Evolutionary conservation across 1,140 invertebrate genomes (phyloP).

Genomic region (Pachypeltis micranthus): DNA sequence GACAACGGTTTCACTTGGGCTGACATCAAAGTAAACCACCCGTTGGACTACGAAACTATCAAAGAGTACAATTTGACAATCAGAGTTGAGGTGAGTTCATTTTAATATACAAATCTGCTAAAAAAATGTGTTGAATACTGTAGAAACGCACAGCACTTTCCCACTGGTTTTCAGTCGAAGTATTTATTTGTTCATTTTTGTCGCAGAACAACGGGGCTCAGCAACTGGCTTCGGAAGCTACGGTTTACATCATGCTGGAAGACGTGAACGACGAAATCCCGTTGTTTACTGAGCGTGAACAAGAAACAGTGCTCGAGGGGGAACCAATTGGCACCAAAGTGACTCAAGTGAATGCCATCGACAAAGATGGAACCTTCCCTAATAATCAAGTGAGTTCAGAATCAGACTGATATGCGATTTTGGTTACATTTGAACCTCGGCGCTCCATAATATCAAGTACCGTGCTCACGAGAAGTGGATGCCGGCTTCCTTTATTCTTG

Average conservation of each 20-base stretch:
- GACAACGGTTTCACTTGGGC: conserved; percentile 86
- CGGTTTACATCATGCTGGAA: conserved; percentile 83
- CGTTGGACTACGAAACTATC: conserved; percentile 86
- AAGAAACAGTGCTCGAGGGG: conserved; percentile 86
- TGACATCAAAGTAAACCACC: conserved; percentile 91
- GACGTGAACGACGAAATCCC: conserved; percentile 96
- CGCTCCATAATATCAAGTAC: no score
- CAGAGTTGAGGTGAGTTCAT: conserved; percentile 70
- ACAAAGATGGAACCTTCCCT: conserved; percentile 89
- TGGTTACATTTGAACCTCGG: no score
- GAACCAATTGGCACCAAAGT: conserved; percentile 89
- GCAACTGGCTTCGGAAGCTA: conserved; percentile 86
- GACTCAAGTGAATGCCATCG: conserved; percentile 89
- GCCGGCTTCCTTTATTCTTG: no score
- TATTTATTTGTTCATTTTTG: conserved; percentile 19
- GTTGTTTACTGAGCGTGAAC: conserved; percentile 83
- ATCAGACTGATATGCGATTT: no score
- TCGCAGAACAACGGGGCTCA: conserved; percentile 86
- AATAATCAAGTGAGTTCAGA: conserved; percentile 69
- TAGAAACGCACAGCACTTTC: no score
- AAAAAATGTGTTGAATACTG: conserved; percentile 4
- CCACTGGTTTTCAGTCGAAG: no score
- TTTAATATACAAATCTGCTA: conserved; percentile 6
- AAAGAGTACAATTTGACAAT: conserved; percentile 93
- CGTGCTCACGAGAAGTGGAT: no score